phyloP scores from a whole-genome alignment of 2,888 invertebrate genomes.

The Mystacides longicornis region DNA sequence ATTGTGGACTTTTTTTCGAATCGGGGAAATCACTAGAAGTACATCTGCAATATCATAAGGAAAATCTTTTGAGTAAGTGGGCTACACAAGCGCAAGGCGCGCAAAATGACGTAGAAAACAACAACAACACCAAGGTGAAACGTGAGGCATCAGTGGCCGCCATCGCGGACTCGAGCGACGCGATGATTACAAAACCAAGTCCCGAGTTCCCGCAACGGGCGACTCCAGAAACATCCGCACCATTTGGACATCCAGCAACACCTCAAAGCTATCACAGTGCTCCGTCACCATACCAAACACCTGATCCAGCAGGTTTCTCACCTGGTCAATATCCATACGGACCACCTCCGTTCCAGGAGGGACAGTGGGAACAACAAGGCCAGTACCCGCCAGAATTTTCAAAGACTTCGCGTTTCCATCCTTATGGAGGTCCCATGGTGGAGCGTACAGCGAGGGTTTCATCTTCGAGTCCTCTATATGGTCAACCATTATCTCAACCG shows the following conservation, averaged over 20 bases:
- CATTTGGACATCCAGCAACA: conserved; percentile 56
- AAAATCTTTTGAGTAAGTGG: conserved; percentile 69
- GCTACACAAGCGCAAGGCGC: conserved; percentile 49
- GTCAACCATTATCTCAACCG: conserved; percentile 55
- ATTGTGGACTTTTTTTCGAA: conserved; percentile 69
- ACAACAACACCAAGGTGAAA: conserved; percentile 57
- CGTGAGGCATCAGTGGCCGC: conserved; percentile 56
- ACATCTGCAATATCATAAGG: conserved; percentile 73
- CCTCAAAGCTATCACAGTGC: conserved; percentile 60
- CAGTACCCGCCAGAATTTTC: conserved; percentile 32
- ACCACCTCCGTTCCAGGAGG: conserved; percentile 38
- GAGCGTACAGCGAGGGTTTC: conserved; percentile 49
- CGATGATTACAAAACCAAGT: conserved; percentile 54
- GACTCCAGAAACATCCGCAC: conserved; percentile 50
- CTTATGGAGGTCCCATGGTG: conserved; percentile 44
- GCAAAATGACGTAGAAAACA: conserved; percentile 56
- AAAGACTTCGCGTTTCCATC: conserved; percentile 44
- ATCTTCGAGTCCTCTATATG: conserved; percentile 50
- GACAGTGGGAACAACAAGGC: conserved; percentile 41
- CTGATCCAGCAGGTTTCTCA: conserved; percentile 52
- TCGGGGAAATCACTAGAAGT: conserved; percentile 70
- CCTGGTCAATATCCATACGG: conserved; percentile 45
- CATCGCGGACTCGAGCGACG: conserved; percentile 70
- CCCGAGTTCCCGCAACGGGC: conserved; percentile 52
- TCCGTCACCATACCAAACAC: conserved; percentile 58